Conservation (phyloP, 2,113 vertebrate species). For the Anoplopoma fimbria region DNA sequence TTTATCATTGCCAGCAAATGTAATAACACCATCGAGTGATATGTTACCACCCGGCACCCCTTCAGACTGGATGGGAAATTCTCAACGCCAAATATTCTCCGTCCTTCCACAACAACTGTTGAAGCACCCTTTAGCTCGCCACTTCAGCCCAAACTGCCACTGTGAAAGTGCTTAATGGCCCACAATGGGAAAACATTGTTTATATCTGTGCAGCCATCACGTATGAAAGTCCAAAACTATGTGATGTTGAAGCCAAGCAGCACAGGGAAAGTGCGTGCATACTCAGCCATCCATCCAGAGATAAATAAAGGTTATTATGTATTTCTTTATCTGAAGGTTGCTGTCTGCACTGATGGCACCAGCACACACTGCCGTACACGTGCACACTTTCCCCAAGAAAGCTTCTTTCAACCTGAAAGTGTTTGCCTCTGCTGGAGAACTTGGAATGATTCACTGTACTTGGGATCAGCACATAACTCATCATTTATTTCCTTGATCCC, state of each 20-base stretch:
- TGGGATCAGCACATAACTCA: conserved; percentile 32
- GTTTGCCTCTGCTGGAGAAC: conserved; percentile 6
- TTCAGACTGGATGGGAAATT: conserved; percentile 58
- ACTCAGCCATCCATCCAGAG: not conserved
- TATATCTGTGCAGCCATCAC: conserved; percentile 56
- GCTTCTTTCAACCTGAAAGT: not conserved
- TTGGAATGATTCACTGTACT: not conserved
- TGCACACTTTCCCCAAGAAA: conserved; percentile 5
- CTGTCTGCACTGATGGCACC: not conserved
- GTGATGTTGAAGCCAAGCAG: conserved; percentile 18
- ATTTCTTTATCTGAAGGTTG: conserved; percentile 17
- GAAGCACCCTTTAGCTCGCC: conserved; percentile 70
- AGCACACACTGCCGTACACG: not conserved
- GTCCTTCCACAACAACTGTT: conserved; percentile 62
- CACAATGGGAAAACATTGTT: conserved; percentile 75
- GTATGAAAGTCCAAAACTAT: conserved; percentile 46
- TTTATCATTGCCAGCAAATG: conserved; percentile 1
- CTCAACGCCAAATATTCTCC: conserved; percentile 52
- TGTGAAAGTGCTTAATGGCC: conserved; percentile 69
- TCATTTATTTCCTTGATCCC: conserved; percentile 37
- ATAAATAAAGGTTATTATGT: conserved; percentile 27
- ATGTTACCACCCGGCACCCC: conserved; percentile 18
- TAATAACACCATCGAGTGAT: conserved; percentile 13
- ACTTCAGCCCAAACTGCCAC: conserved; percentile 71
- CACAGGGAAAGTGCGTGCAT: conserved; percentile 4